Percentiles rank a stretch among this genome's conserved stretches.
Evolutionary conservation across 1,140 invertebrate species (phyloP).

Genomic region (Nylanderia fulva): DNA sequence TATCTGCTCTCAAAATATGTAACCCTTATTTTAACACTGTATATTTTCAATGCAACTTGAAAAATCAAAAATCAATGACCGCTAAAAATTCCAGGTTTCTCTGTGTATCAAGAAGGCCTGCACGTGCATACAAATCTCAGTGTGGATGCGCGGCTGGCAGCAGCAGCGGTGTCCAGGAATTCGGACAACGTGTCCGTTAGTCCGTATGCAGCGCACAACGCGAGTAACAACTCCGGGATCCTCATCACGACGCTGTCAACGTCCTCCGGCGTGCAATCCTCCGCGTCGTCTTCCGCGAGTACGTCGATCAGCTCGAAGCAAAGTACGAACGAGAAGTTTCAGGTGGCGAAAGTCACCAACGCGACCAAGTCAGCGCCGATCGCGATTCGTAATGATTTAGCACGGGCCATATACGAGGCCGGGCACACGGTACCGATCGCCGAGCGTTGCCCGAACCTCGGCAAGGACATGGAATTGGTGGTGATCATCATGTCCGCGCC

Average conservation of each 20-base stretch:
- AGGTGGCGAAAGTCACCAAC: slow-evolving; percentile 25
- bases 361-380: slow-evolving; percentile 15
- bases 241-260: slow-evolving; percentile 73
- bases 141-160: slow-evolving; percentile 37
- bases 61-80: background rate
- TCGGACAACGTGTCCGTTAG: slow-evolving; percentile 64
- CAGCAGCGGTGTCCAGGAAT: slow-evolving; percentile 69
- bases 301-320: slow-evolving; percentile 52
- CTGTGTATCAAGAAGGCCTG: slow-evolving; percentile 55
- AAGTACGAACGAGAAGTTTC: slow-evolving; percentile 52
- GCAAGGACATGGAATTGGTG: slow-evolving; percentile 88
- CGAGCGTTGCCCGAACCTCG: slow-evolving; percentile 89
- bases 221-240: slow-evolving; percentile 67
- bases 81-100: slow-evolving; percentile 65
- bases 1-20: too few species aligned
- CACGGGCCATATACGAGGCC: slow-evolving; percentile 87
- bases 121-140: slow-evolving; percentile 65
- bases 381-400: slow-evolving; percentile 72
- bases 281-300: slow-evolving; percentile 72
- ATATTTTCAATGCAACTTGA: background rate
- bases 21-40: too few species aligned
- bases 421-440: slow-evolving; percentile 89
- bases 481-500: slow-evolving; percentile 94
- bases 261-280: slow-evolving; percentile 71
- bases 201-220: slow-evolving; percentile 63